Evolutionary conservation across 1,140 invertebrate species (phyloP), one percentile per base, ranked within the genome.

Genomic region (Idris sp.): DNA sequence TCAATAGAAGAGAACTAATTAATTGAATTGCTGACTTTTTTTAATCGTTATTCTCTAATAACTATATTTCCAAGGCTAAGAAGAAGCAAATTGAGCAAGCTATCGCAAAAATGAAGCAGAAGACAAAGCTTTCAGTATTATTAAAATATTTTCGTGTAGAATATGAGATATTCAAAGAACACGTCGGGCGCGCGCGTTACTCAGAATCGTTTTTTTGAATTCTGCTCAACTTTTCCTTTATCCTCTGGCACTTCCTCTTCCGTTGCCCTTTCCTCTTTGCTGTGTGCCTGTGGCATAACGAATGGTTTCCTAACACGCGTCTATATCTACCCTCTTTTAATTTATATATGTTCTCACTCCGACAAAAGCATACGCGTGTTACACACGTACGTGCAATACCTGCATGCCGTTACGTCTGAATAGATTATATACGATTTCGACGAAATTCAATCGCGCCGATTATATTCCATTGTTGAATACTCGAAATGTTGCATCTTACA

Each of bases 251-350:
- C 58, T 64, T 58, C 59, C 69, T 64, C 54, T 58, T 51, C 58
- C 69, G 53, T 62, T 58, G 51, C 56, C 59, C 61, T 62, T 64
- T 65, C 69, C 69, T 49, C 61, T 73, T 59, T 58, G 14, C 49
- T 26, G 22, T 26, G 22, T 53, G 61, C 56, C 53, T 53, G 58
- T 59, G 51, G 53, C 54, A 58, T 64, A 64, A 58, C 53, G 59
- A 59, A 73, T 73, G 51, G 43, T 56, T 67, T 67, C 51, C 62
- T 56, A 67, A 67, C 62, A 67, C 62, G 62, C 62, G 62, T 67
- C 62, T 62, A 48, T 61, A 22, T 61, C 56, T 40, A 67, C 62
- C 51, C 62, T 48, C 62, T 67, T 67, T 67, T 67, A 67, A 67
- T 67, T 67, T 67, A 67, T 67, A 54, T 49, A 56, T n/a, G n/a